phyloP scores from a whole-genome alignment of 2,113 vertebrate genomes.

The Saiga tatarica region DNA sequence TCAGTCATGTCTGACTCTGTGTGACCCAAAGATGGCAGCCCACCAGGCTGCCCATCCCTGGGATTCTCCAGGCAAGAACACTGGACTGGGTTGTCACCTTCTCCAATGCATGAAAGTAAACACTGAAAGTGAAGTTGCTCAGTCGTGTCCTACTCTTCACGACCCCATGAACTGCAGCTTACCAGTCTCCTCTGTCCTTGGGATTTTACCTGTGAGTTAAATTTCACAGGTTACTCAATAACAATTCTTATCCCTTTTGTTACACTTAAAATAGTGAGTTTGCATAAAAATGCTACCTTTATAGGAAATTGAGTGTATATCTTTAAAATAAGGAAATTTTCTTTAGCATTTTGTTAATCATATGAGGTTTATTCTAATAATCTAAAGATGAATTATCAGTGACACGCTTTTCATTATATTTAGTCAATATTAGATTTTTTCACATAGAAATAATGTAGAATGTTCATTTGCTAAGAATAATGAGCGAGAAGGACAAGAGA shows the following conservation, averaged over 20 bases:
- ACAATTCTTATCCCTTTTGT: background rate
- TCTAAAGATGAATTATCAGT: background rate
- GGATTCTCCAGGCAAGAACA: too few relatives aligned
- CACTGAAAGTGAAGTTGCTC: too few relatives aligned
- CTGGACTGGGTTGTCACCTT: too few relatives aligned
- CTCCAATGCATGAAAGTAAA: too few relatives aligned
- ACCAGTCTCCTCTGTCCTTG: too few relatives aligned
- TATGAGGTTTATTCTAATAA: background rate
- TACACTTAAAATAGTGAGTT: background rate
- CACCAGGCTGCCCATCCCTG: too few relatives aligned
- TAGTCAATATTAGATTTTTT: background rate
- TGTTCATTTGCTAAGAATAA: background rate
- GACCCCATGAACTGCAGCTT: too few relatives aligned
- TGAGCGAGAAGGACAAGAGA: background rate
- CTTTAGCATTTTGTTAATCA: background rate
- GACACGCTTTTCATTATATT: background rate
- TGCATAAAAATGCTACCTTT: background rate
- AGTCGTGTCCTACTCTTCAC: too few relatives aligned
- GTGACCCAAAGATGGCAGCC: too few relatives aligned
- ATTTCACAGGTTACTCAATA: background rate
- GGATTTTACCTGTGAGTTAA: background rate
- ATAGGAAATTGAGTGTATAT: background rate
- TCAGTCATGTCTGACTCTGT: too few relatives aligned
- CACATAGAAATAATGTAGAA: background rate
- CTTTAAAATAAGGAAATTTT: background rate